Conservation (phyloP, 1,140 invertebrate species). For the Sminthurides bifidus region DNA sequence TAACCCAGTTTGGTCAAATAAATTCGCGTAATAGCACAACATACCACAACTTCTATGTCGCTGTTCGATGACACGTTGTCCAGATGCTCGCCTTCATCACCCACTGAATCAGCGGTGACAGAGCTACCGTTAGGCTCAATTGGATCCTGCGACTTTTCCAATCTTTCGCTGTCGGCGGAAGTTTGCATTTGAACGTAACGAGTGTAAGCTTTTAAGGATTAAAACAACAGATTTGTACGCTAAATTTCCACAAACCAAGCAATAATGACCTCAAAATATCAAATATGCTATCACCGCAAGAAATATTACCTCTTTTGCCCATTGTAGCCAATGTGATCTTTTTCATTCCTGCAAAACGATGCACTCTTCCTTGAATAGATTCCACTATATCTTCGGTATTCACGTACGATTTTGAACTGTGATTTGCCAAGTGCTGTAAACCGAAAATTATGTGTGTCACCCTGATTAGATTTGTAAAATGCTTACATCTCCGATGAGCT, state of each 20-base stretch:
- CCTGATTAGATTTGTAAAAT: no score
- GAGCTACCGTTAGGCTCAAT: no score
- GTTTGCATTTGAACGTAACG: not conserved
- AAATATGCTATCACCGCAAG: no score
- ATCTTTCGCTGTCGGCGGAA: not conserved
- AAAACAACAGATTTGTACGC: not conserved
- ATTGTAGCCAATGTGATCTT: conserved; percentile 5
- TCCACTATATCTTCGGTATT: conserved; percentile 58
- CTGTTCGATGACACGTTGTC: conserved; percentile 6
- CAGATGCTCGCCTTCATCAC: not conserved
- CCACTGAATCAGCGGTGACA: no score
- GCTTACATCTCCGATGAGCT: no score
- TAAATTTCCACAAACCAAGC: not conserved
- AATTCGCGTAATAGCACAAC: not conserved
- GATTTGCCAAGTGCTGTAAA: conserved; percentile 15
- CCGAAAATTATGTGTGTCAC: no score
- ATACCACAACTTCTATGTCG: conserved; percentile 16
- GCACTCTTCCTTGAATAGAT: conserved; percentile 4
- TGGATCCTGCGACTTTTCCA: not conserved
- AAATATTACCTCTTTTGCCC: conserved; percentile 6
- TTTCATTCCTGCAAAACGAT: conserved; percentile 12
- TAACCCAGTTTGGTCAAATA: no score
- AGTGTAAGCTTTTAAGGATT: conserved; percentile 1
- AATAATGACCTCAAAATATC: not conserved
- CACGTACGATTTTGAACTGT: conserved; percentile 39